Percentiles rank a stretch among this genome's conserved stretches.
phyloP scores from a whole-genome alignment of 2,797 vertebrate species.

The Rhinichthys osculus region DNA sequence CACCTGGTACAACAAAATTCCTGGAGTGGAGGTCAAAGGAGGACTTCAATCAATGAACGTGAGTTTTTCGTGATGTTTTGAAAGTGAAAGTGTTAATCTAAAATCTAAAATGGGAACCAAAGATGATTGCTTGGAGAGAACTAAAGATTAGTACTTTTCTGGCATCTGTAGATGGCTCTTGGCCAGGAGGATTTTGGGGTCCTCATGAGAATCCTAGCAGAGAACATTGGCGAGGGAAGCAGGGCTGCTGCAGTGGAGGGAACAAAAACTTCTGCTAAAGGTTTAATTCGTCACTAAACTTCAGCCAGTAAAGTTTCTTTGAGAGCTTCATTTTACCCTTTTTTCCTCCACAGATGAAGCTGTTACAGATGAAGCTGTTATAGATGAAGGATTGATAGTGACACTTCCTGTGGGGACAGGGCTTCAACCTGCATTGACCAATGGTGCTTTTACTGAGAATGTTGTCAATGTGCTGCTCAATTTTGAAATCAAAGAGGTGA shows the following conservation, averaged over 20 bases:
- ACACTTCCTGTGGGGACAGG: slow-evolving; percentile 23
- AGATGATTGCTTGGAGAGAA: neutral
- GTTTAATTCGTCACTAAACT: neutral
- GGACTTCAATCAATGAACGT: slow-evolving; percentile 88
- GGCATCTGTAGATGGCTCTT: slow-evolving; percentile 80
- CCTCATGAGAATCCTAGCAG: slow-evolving; percentile 87
- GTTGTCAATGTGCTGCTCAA: slow-evolving; percentile 84
- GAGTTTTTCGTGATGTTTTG: slow-evolving; percentile 63
- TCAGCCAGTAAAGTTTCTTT: neutral
- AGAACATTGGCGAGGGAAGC: slow-evolving; percentile 90
- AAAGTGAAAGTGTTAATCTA: neutral
- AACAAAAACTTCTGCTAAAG: slow-evolving; percentile 55
- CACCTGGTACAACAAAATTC: slow-evolving; percentile 87
- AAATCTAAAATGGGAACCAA: neutral
- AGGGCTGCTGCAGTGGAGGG: slow-evolving; percentile 73
- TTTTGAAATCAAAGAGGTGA: slow-evolving; percentile 94
- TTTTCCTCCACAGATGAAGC: slow-evolving; percentile 64
- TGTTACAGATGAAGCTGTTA: slow-evolving; percentile 55
- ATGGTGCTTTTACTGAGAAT: slow-evolving; percentile 70
- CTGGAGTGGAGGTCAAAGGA: slow-evolving; percentile 85
- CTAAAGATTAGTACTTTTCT: neutral
- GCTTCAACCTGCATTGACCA: neutral
- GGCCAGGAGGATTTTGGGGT: slow-evolving; percentile 90
- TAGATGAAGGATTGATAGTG: slow-evolving; percentile 55
- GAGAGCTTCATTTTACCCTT: neutral